Evolutionary conservation across 1,140 invertebrate species (phyloP).

Genomic region (Drosophila eugracilis): DNA sequence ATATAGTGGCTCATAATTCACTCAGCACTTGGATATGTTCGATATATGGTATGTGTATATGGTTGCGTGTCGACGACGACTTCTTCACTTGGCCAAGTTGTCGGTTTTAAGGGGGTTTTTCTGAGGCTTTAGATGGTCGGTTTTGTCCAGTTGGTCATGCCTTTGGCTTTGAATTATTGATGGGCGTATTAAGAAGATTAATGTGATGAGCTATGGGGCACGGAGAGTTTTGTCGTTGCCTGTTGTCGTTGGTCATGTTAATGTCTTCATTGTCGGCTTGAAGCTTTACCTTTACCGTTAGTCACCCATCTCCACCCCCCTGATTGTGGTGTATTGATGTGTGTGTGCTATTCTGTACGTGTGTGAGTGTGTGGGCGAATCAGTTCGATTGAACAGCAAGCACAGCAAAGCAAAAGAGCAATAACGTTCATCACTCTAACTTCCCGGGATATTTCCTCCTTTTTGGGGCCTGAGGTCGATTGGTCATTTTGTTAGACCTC

Average conservation of each 20-base stretch:
- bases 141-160: slow-evolving; percentile 64
- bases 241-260: slow-evolving; percentile 78
- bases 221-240: slow-evolving; percentile 71
- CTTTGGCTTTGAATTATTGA: slow-evolving; percentile 82
- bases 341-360: not conserved
- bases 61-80: slow-evolving; percentile 64
- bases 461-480: slow-evolving; percentile 58
- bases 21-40: slow-evolving; percentile 63
- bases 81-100: slow-evolving; percentile 59
- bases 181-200: slow-evolving; percentile 83
- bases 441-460: slow-evolving; percentile 18
- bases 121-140: slow-evolving; percentile 3
- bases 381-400: slow-evolving; percentile 54
- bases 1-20: slow-evolving; percentile 75
- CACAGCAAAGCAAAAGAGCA: slow-evolving; percentile 54
- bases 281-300: slow-evolving; percentile 71
- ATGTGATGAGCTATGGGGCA: slow-evolving; percentile 77
- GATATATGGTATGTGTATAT: slow-evolving; percentile 28
- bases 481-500: slow-evolving; percentile 67
- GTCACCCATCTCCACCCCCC: slow-evolving; percentile 8
- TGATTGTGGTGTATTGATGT: slow-evolving; percentile 30
- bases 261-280: slow-evolving; percentile 80
- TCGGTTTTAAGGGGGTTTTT: slow-evolving; percentile 17
- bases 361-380: slow-evolving; percentile 39
- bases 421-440: slow-evolving; percentile 74